A percentile compares a stretch with the other conserved stretches of the same genome.
Conservation (phyloP, 2,797 vertebrate species). For the Percopsis omiscomaycus region DNA sequence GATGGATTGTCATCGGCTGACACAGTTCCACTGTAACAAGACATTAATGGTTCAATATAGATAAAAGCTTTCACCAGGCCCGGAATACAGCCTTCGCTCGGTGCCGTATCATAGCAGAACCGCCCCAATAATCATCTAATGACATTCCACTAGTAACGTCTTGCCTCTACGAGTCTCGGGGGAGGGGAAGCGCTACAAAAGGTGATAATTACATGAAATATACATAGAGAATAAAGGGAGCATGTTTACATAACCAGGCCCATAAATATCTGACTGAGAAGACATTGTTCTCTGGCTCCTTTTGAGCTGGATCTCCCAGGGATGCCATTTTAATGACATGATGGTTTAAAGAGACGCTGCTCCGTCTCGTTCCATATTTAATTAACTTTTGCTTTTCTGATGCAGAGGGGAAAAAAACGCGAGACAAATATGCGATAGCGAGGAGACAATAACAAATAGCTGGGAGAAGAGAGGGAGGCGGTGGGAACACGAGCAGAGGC, state of each 20-base stretch:
- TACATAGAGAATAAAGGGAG: slow-evolving; percentile 81
- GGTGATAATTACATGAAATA: slow-evolving; percentile 87
- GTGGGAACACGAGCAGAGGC: slow-evolving; percentile 86
- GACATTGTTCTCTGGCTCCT: slow-evolving; percentile 97
- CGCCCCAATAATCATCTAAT: slow-evolving; percentile 93
- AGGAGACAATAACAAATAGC: slow-evolving; percentile 96
- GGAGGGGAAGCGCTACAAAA: slow-evolving; percentile 72
- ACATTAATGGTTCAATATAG: slow-evolving; percentile 69
- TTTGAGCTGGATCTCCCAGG: slow-evolving; percentile 95
- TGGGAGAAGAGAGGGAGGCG: slow-evolving; percentile 76
- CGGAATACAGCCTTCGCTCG: slow-evolving; percentile 50
- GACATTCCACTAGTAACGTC: slow-evolving; percentile 95
- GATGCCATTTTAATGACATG: slow-evolving; percentile 98
- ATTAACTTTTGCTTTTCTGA: slow-evolving; percentile 99
- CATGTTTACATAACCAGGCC: slow-evolving; percentile 94
- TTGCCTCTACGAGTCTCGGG: slow-evolving; percentile 71
- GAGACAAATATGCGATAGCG: slow-evolving; percentile 85
- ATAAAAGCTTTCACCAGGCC: slow-evolving; percentile 60
- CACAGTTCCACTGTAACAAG: slow-evolving; percentile 46
- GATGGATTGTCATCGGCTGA: slow-evolving; percentile 25
- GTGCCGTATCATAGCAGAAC: slow-evolving; percentile 51
- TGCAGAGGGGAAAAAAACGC: slow-evolving; percentile 60
- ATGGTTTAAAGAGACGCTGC: slow-evolving; percentile 99
- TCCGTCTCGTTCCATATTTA: slow-evolving; percentile 99
- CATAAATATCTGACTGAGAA: slow-evolving; percentile 99